These are phyloP conservation scores for Stramonita haemastoma DNA, from an alignment of 2,888 invertebrate species.

Conservation along the genomic window DNA sequence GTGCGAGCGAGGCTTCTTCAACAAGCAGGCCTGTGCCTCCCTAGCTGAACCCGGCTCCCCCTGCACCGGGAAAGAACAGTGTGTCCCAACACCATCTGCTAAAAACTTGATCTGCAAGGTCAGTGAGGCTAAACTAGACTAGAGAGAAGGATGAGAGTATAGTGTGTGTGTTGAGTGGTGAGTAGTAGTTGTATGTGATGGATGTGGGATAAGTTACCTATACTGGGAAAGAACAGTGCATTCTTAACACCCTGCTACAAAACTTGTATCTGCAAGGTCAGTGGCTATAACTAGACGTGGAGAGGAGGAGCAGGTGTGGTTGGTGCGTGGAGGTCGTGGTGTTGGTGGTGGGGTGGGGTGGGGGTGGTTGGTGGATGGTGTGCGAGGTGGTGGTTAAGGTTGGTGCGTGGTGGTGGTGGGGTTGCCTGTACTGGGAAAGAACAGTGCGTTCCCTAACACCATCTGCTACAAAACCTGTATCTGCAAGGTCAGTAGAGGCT, in stretches of 20 bases:
- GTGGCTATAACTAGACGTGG: background rate
- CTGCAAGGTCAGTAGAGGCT: conserved; percentile 9
- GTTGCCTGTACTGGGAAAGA: conserved; percentile 44
- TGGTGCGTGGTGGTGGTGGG: too few relatives aligned
- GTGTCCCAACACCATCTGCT: conserved; percentile 41
- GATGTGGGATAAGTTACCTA: too few relatives aligned
- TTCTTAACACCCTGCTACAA: conserved; percentile 39
- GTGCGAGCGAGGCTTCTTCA: conserved; percentile 42
- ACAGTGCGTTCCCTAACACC: conserved; percentile 42
- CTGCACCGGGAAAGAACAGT: conserved; percentile 45
- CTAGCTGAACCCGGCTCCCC: conserved; percentile 42
- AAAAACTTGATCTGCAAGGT: conserved; percentile 41
- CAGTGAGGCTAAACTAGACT: too few relatives aligned
- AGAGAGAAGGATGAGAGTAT: too few relatives aligned
- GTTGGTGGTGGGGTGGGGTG: too few relatives aligned
- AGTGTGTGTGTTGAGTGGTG: too few relatives aligned
- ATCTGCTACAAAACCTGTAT: conserved; percentile 41
- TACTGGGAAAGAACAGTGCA: conserved; percentile 44
- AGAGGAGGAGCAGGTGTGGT: too few relatives aligned
- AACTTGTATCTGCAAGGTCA: conserved; percentile 39
- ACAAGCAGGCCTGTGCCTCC: conserved; percentile 36
- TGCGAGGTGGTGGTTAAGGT: too few relatives aligned
- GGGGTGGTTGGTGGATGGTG: too few relatives aligned
- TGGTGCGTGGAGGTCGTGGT: too few relatives aligned
- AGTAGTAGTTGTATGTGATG: too few relatives aligned